A percentile compares a stretch with the other conserved stretches of the same genome.
Conservation (phyloP, 2,888 invertebrate species). For the Phrixothrix hirtus region DNA sequence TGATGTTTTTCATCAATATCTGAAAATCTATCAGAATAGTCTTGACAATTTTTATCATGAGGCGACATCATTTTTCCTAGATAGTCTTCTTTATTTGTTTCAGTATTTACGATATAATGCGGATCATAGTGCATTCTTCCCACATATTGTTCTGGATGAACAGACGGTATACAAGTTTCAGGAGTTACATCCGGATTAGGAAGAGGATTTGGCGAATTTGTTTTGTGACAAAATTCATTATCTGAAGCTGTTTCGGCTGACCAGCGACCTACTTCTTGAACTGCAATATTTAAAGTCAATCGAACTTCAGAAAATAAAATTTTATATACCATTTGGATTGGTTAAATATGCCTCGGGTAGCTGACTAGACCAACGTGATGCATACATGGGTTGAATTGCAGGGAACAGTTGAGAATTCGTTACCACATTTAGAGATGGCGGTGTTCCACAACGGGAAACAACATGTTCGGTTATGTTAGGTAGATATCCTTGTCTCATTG, state of each 20-base stretch:
- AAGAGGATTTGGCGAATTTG: slow-evolving; percentile 68
- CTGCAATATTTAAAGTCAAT: slow-evolving; percentile 34
- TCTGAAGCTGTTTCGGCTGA: slow-evolving; percentile 80
- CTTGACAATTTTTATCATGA: slow-evolving; percentile 56
- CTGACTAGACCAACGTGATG: slow-evolving; percentile 69
- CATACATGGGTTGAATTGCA: slow-evolving; percentile 65
- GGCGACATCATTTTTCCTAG: slow-evolving; percentile 49
- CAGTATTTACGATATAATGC: slow-evolving; percentile 44
- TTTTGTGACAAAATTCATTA: slow-evolving; percentile 67
- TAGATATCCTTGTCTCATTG: slow-evolving; percentile 58
- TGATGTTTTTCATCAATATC: slow-evolving; percentile 74
- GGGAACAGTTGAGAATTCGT: slow-evolving; percentile 72
- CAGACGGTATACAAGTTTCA: slow-evolving; percentile 62
- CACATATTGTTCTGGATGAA: slow-evolving; percentile 59
- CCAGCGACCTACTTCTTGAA: slow-evolving; percentile 66
- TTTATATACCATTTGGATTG: slow-evolving; percentile 58
- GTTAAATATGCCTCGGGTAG: slow-evolving; percentile 67
- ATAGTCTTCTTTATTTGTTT: slow-evolving; percentile 48
- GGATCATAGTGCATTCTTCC: slow-evolving; percentile 50
- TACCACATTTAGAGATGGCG: slow-evolving; percentile 65
- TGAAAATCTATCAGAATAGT: slow-evolving; percentile 68
- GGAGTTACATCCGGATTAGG: slow-evolving; percentile 79
- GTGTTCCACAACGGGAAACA: slow-evolving; percentile 58
- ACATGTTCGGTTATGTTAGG: slow-evolving; percentile 65
- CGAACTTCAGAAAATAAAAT: too few relatives aligned